These are phyloP conservation scores for Thripadectes ignobilis DNA, from an alignment of 2,797 vertebrate species.

Conservation along the genomic window DNA sequence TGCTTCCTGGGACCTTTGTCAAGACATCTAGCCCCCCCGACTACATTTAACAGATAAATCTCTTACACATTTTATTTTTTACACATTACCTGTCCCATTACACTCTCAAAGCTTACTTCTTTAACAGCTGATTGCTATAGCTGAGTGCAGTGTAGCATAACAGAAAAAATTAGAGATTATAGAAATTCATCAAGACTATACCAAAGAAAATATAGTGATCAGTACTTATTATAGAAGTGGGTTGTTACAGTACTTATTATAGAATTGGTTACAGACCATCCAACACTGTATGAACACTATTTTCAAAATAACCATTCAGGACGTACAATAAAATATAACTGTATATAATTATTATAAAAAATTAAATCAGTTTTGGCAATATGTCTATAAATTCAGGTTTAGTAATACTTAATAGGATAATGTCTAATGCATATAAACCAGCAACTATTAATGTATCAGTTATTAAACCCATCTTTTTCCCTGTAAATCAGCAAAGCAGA, in stretches of 20 bases:
- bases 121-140: not conserved
- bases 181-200: not conserved
- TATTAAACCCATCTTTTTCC: not conserved
- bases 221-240: not conserved
- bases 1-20: not conserved
- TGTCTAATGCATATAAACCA: not conserved
- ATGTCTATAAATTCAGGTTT: not conserved
- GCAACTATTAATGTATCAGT: not conserved
- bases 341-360: not conserved
- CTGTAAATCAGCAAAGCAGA: not conserved
- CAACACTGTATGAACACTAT: not conserved
- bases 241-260: not conserved
- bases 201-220: not conserved
- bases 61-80: not conserved
- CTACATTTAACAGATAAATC: not conserved
- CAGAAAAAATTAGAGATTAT: not conserved
- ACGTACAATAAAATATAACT: not conserved
- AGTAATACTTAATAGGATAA: not conserved
- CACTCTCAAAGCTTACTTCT: not conserved
- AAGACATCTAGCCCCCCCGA: not conserved
- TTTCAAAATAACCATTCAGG: not conserved
- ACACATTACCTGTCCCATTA: not conserved
- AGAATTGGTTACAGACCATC: not conserved
- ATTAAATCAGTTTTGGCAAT: not conserved
- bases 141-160: not conserved